phyloP scores from a whole-genome alignment of 1,140 invertebrate genomes.

The Caenorhabditis elegans region WBcel235 BX284605.5:2434001-2434500 shows the following conservation, averaged over 20 bases:
- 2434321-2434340: neutral
- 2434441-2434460: neutral
- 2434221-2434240: neutral
- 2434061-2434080: no score
- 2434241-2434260: neutral
- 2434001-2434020: no score
- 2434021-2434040: no score
- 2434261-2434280: neutral
- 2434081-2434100: no score
- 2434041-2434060: no score
- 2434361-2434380: neutral
- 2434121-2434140: no score
- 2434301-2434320: neutral
- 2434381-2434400: neutral
- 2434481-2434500: neutral
- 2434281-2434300: neutral
- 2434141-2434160: no score
- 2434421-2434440: neutral
- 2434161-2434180: no score
- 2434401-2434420: neutral
- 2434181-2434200: no score
- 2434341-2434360: neutral
- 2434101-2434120: no score
- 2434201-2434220: neutral
- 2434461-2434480: neutral